Percentiles rank a stretch among this genome's conserved stretches.
Conservation (phyloP, 2,797 vertebrate species). For the Synaphobranchus kaupii region DNA sequence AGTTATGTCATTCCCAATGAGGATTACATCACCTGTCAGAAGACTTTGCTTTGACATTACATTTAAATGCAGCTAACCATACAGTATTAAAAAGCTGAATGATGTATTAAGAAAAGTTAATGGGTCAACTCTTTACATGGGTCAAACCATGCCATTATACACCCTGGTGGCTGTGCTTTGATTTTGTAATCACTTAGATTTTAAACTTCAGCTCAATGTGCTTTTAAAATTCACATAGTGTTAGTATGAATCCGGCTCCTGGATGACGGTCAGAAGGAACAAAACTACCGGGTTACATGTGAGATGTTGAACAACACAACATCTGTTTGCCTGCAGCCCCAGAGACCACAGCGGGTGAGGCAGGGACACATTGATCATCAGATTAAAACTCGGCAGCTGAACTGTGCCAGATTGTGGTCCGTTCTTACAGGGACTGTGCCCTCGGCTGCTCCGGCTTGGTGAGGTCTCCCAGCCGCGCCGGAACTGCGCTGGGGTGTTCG, state of each 20-base stretch:
- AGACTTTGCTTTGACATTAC: conserved; percentile 3
- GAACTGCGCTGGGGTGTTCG: not conserved
- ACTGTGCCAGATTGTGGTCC: not conserved
- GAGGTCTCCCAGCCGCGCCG: not conserved
- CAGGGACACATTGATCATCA: not conserved
- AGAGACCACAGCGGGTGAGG: not conserved
- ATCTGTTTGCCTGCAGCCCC: not conserved
- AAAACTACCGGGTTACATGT: not conserved
- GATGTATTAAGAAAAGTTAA: not conserved
- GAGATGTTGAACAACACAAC: not conserved
- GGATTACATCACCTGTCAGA: conserved; percentile 28
- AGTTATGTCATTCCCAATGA: conserved; percentile 42
- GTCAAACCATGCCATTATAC: not conserved
- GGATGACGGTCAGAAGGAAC: not conserved
- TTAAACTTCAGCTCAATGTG: not conserved
- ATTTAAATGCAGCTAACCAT: not conserved
- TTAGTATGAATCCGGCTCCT: not conserved
- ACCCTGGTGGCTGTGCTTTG: not conserved
- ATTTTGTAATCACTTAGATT: not conserved
- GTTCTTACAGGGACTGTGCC: not conserved
- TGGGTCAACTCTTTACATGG: not conserved
- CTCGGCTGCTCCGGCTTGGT: not conserved
- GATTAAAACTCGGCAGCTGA: not conserved
- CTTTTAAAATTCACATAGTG: not conserved
- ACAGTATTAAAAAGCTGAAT: conserved; percentile 1